These are phyloP conservation scores for Oscheius sp. DNA, from an alignment of 2,888 invertebrate species.

Conservation along the genomic window DNA sequence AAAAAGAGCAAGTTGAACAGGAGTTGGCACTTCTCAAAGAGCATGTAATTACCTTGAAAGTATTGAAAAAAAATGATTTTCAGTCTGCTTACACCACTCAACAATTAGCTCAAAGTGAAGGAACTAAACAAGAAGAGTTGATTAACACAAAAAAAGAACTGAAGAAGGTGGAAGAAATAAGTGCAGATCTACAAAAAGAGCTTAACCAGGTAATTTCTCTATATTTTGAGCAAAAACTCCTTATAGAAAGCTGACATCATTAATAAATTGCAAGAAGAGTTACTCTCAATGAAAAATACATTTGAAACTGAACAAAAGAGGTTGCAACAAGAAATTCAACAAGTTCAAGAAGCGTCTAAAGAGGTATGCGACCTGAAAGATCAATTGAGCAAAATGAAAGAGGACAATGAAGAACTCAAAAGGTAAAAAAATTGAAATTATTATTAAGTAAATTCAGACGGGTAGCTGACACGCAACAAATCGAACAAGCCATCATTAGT, in stretches of 20 bases:
- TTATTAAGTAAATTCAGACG: too few species aligned
- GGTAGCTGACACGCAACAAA: neutral
- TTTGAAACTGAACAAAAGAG: too few species aligned
- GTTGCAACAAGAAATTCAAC: too few species aligned
- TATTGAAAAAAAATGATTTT: neutral
- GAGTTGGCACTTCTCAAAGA: conserved; percentile 6
- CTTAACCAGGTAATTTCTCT: too few species aligned
- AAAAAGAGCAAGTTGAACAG: conserved; percentile 1
- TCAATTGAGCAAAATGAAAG: too few species aligned
- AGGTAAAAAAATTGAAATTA: too few species aligned
- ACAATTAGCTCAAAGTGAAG: neutral
- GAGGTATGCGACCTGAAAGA: too few species aligned
- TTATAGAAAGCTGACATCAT: too few species aligned
- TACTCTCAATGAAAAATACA: too few species aligned
- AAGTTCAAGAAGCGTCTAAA: too few species aligned
- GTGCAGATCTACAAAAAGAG: neutral
- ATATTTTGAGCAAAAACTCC: too few species aligned
- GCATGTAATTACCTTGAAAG: neutral
- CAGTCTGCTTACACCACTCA: neutral
- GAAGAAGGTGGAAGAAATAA: neutral
- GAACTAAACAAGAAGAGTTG: neutral
- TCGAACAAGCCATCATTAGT: neutral
- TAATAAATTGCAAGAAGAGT: too few species aligned
- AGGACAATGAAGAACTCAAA: neutral
- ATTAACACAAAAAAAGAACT: neutral